These are phyloP conservation scores for Rafetus swinhoei DNA, from an alignment of 2,113 vertebrate genomes.

Conservation along the genomic window DNA sequence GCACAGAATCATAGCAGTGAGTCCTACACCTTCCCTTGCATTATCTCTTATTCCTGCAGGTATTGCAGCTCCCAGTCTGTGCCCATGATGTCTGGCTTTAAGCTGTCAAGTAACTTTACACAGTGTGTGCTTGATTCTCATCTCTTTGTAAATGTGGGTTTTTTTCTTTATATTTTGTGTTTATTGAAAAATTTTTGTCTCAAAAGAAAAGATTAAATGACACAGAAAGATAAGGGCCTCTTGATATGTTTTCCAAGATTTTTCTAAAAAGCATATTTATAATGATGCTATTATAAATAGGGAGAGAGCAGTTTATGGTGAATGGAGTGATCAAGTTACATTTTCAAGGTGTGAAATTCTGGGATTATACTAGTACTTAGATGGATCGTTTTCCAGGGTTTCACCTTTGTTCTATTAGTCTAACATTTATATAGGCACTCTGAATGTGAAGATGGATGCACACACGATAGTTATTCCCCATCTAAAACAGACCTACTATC, in stretches of 20 bases:
- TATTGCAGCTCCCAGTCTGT: neutral
- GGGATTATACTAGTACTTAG: neutral
- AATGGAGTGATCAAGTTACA: neutral
- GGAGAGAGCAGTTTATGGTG: neutral
- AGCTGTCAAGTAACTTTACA: neutral
- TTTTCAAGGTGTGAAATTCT: neutral
- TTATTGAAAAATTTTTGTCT: neutral
- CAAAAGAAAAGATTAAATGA: neutral
- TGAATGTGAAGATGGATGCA: neutral
- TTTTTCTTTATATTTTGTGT: neutral
- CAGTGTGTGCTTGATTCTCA: neutral
- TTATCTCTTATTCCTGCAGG: neutral
- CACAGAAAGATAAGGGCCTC: neutral
- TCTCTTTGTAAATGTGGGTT: neutral
- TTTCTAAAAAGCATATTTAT: neutral
- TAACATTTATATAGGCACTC: neutral
- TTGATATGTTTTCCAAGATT: neutral
- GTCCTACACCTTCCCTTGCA: neutral
- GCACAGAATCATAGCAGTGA: neutral
- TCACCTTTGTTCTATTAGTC: neutral
- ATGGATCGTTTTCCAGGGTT: neutral
- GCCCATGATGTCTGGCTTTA: neutral
- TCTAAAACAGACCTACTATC: neutral
- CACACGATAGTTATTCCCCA: neutral
- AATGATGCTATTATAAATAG: neutral